Conservation (phyloP, 1,140 invertebrate genomes). For the Drosophila willistoni region DNA sequence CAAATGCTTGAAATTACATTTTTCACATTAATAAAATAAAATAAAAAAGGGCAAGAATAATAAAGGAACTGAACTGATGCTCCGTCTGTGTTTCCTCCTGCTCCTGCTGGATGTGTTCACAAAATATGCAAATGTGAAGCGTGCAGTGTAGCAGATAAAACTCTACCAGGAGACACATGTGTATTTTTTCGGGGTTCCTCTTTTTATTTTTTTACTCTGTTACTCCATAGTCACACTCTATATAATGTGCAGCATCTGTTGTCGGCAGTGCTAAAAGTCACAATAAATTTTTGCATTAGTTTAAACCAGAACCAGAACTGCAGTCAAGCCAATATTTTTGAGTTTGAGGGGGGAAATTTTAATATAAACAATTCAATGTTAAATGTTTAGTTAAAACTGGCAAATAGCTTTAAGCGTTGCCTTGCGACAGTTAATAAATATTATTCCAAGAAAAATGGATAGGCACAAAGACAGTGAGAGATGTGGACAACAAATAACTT, state of each 20-base stretch:
- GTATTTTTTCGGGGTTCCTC: constrained; percentile 10
- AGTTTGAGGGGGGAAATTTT: neutral
- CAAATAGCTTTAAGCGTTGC: neutral
- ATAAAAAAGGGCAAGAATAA: constrained; percentile 37
- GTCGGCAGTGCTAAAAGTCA: constrained; percentile 75
- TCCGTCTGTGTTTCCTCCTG: neutral
- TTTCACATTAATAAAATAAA: constrained; percentile 73
- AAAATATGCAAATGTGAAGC: constrained; percentile 75
- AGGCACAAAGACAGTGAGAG: neutral
- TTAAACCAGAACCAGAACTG: constrained; percentile 9
- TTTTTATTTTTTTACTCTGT: neutral
- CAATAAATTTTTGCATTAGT: constrained; percentile 77
- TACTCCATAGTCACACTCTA: constrained; percentile 47
- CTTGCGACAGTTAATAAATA: constrained; percentile 8
- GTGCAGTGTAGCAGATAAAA: constrained; percentile 74
- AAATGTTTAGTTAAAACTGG: neutral
- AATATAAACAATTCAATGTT: neutral
- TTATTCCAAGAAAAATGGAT: constrained; percentile 3
- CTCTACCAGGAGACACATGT: constrained; percentile 57
- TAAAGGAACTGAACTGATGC: constrained; percentile 45
- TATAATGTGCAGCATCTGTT: constrained; percentile 75
- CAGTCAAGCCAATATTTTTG: neutral
- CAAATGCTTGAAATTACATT: constrained; percentile 75
- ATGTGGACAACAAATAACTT: neutral
- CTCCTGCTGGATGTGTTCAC: constrained; percentile 42